phyloP scores from a whole-genome alignment of 2,797 vertebrate genomes.

The Molossus molossus region DNA sequence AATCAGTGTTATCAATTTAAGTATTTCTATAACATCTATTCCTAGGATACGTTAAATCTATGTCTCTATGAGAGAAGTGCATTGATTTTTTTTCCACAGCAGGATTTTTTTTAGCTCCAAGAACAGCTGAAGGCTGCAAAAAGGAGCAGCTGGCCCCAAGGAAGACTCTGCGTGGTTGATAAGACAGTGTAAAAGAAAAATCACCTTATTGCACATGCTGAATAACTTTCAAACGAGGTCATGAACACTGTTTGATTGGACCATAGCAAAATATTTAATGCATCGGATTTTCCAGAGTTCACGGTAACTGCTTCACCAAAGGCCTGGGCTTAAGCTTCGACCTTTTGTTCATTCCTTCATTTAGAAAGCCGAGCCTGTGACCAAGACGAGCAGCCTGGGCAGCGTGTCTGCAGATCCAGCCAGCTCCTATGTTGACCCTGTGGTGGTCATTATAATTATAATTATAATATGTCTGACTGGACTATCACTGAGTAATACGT shows the following conservation, averaged over 20 bases:
- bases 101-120: neutral
- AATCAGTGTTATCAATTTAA: slow-evolving; percentile 29
- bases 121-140: slow-evolving; percentile 70
- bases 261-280: neutral
- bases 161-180: neutral
- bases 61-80: neutral
- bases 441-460: accelerated
- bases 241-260: neutral
- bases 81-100: slow-evolving; percentile 68
- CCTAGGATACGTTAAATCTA: slow-evolving; percentile 7
- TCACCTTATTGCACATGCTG: neutral
- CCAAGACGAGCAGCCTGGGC: accelerated
- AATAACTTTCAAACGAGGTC: slow-evolving; percentile 3
- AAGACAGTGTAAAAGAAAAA: slow-evolving; percentile 72
- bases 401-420: accelerated
- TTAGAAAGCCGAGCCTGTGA: neutral
- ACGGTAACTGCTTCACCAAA: no score
- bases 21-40: neutral
- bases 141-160: neutral
- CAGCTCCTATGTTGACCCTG: accelerated
- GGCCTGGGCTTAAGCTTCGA: accelerated
- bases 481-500: neutral
- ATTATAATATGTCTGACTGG: neutral
- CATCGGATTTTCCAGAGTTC: neutral
- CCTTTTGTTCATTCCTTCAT: neutral